Conservation (phyloP, 2,113 vertebrate genomes). For the Neotragus pygmaeus region DNA sequence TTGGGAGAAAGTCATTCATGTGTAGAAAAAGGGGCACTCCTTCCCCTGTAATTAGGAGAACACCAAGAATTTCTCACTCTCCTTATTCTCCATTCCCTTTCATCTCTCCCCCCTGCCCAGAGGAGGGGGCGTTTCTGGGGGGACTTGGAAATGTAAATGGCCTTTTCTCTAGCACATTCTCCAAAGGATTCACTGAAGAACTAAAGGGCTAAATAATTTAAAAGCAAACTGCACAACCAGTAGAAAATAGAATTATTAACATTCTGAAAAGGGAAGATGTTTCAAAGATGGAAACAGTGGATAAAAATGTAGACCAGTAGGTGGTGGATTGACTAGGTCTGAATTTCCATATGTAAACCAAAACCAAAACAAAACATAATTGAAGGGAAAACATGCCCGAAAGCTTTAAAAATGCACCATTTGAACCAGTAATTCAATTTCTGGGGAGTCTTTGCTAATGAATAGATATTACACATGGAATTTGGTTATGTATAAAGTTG, state of each 20-base stretch:
- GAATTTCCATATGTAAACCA: background rate
- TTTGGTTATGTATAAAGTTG: background rate
- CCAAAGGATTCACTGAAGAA: background rate
- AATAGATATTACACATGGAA: background rate
- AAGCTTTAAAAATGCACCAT: background rate
- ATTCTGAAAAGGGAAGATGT: background rate
- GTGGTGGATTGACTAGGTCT: background rate
- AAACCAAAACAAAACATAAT: background rate
- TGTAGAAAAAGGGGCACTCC: background rate
- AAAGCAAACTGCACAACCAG: background rate
- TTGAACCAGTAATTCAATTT: background rate
- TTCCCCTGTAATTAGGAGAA: background rate
- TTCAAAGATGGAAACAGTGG: background rate
- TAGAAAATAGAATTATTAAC: background rate
- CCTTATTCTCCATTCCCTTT: background rate
- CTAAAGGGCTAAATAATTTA: background rate
- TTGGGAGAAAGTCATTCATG: background rate
- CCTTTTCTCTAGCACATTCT: background rate
- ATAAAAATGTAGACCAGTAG: background rate
- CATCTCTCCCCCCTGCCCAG: background rate
- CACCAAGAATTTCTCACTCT: background rate
- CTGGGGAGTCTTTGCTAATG: background rate
- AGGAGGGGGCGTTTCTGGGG: too few relatives aligned
- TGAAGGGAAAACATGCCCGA: background rate
- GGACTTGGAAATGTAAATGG: background rate